Percentiles rank a stretch among this genome's conserved stretches.
These are phyloP conservation scores for Paralichthys olivaceus DNA, from an alignment of 2,113 vertebrate species.

Conservation along the genomic window DNA sequence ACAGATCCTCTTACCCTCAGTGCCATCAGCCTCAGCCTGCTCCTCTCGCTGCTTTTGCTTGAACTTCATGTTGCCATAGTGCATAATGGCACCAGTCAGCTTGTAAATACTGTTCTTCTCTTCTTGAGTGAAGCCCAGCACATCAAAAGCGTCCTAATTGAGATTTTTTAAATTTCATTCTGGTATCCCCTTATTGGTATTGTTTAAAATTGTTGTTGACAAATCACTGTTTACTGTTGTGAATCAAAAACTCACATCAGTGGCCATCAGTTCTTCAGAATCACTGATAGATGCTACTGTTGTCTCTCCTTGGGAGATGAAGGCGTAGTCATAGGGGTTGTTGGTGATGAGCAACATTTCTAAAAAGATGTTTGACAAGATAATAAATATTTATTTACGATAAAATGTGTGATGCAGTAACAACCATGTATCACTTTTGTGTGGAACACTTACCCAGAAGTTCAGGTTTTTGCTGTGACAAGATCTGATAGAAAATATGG, in stretches of 20 bases:
- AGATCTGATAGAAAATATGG: conserved; percentile 94
- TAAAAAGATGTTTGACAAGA: conserved; percentile 20
- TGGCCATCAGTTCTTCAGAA: conserved; percentile 72
- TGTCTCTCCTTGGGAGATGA: conserved; percentile 71
- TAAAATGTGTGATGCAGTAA: background rate
- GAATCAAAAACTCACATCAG: conserved; percentile 64
- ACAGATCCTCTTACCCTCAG: conserved; percentile 84
- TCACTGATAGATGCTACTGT: conserved; percentile 73
- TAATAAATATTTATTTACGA: background rate
- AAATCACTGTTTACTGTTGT: background rate
- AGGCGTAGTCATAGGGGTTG: conserved; percentile 68
- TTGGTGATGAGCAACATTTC: conserved; percentile 84
- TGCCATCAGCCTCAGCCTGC: conserved; percentile 90
- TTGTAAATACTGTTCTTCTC: conserved; percentile 90
- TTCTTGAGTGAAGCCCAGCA: conserved; percentile 28
- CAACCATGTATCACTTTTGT: background rate
- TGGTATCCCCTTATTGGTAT: background rate
- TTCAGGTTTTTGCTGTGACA: conserved; percentile 92
- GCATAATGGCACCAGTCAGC: conserved; percentile 91
- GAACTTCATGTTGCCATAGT: conserved; percentile 92
- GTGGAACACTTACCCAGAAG: conserved; percentile 82
- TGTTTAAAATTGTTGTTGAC: background rate
- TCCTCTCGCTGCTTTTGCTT: conserved; percentile 92
- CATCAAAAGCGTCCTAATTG: conserved; percentile 79
- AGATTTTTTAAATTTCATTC: background rate